Base-by-base conservation (phyloP, 2,888 invertebrate species). In the Cactoblastis cactorum region DNA sequence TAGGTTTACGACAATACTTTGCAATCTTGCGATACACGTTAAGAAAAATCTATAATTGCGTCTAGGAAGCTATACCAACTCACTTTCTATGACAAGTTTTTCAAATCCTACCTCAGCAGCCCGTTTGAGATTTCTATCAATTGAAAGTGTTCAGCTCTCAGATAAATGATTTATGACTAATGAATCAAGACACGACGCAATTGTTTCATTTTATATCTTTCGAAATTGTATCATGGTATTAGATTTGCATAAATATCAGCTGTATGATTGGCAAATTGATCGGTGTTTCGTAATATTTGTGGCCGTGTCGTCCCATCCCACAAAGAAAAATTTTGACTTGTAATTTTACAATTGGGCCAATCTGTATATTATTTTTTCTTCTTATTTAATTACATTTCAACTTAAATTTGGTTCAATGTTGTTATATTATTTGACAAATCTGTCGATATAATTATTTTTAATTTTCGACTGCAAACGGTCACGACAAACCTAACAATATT, bases 81-180 rank as follows among this genome's bases (percentile, higher is more conserved):
- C 37, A 38, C 49, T 49, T 41, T 41, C 49, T 49, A 18, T 15
- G 12, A 41, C 49, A 19, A 49, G 33, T 49, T 49, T 49, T 49
- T 49, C 22, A 19, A 18, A 49, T 28, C 17, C 48, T 28, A 14
- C 12, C 28, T 12, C 11, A 32, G 33, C 2, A 12, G 43, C 43
- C 17, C 9, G 18, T 28, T 45, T 14, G 11, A 15, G n/a, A 39
- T 41, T 49, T 49, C 14, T 33, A 50, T 45, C 41, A 32, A 57
- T 59, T 53, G 58, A 70, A 74, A 76, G 71, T 70, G 69, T 56
- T 61, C 55, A 52, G 62, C 61, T 61, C 62, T 62, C 57, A 57
- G 55, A 52, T 58, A 64, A 67, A 65, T 61, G 69, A 67, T 58
- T 66, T 54, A 67, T 69, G 65, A 77, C 73, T 73, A 63, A 55